Base-by-base conservation (phyloP, 2,113 vertebrate genomes). In the Odobenus rosmarus region DNA sequence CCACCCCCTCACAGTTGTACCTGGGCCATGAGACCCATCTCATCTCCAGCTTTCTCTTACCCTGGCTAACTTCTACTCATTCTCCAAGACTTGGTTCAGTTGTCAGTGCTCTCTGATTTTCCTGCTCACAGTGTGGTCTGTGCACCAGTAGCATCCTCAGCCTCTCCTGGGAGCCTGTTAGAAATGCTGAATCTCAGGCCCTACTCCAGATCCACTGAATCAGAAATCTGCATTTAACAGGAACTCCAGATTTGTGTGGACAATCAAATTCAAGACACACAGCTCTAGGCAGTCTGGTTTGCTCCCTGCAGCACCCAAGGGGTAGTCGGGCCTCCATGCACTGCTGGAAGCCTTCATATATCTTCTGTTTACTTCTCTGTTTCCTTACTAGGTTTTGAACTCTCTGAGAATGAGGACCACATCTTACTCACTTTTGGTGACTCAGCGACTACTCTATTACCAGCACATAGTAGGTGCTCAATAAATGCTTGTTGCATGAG, bases 381-480 rank as follows among this genome's bases (percentile, higher is more conserved):
- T 69, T 77, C 46, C n/a, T 72, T 74, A 33, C 19, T 55, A 24
- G 26, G 18, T 23, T 87, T 94, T 93, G 59, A 72, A 51, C 18
- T 76, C 46, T 77, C 16, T 74, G 55, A 85, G 53, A 33, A 53
- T 31, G 81, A 39, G n/a, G 42, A n/a, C 77, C 10, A 26, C 31
- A 46, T 86, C 76, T 71, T 76, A 33, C 51, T n/a, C n/a, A 42
- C 24, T 61, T 88, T 49, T 72, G 28, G 46, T 91, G 94, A 71
- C 51, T 71, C 64, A 90, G 51, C n/a, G 55, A 67, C 12, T 72
- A 0, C n/a, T 53, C 46, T 49, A 71, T 74, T 42, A 18, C 53
- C 21, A 42, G 10, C 21, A 46, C 31, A 26, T 10, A 79, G 59
- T 31, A 61, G 15, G 69, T 79, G 24, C 55, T 94, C 80, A 72